Conservation (phyloP, 2,113 vertebrate species). For the Apistogramma diplotaenia region DNA sequence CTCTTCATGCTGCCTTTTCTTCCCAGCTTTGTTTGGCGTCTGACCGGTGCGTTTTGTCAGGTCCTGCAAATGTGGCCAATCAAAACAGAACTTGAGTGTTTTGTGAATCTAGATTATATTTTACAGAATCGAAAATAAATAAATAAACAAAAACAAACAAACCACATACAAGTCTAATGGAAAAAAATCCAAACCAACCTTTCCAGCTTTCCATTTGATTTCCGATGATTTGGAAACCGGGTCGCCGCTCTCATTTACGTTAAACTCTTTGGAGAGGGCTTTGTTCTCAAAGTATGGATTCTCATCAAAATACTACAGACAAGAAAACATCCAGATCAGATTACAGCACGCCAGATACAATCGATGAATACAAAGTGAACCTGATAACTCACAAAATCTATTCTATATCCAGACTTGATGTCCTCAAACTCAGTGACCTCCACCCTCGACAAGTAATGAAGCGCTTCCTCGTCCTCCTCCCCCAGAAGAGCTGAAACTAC, state of each 20-base stretch:
- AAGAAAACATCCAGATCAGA: neutral
- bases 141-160: neutral
- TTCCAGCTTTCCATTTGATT: slow-evolving; percentile 99
- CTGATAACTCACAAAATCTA: slow-evolving; percentile 95
- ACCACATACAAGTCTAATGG: neutral
- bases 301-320: slow-evolving; percentile 93
- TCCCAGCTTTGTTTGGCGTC: slow-evolving; percentile 93
- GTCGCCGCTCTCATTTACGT: slow-evolving; percentile 95
- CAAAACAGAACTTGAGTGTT: no score
- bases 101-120: neutral
- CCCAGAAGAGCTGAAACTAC: slow-evolving; percentile 95
- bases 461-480: slow-evolving; percentile 96
- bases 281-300: slow-evolving; percentile 99
- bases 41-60: slow-evolving; percentile 94
- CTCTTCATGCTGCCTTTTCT: slow-evolving; percentile 96
- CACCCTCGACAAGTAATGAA: slow-evolving; percentile 97
- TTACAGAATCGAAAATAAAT: neutral
- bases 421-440: slow-evolving; percentile 99
- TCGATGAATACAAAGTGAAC: neutral
- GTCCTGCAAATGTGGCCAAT: slow-evolving; percentile 75
- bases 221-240: slow-evolving; percentile 97
- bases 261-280: slow-evolving; percentile 99
- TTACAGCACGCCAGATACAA: neutral
- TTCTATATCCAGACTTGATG: slow-evolving; percentile 99
- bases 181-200: slow-evolving; percentile 68